Evolutionary conservation across 1,140 invertebrate species (phyloP).

Genomic region (Periplaneta americana): DNA sequence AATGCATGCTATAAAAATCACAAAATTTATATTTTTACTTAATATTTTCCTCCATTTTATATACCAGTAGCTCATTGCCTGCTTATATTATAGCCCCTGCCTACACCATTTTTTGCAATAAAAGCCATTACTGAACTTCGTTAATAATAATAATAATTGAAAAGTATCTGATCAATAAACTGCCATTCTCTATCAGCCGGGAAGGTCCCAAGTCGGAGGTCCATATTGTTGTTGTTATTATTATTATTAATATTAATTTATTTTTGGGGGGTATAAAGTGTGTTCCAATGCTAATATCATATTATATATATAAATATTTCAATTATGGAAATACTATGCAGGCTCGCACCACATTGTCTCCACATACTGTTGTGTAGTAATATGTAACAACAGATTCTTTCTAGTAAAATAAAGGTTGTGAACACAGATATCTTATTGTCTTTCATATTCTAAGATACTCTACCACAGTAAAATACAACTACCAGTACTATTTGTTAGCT

Average conservation of each 20-base stretch:
- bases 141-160: not conserved
- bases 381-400: not conserved
- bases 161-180: not conserved
- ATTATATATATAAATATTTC: not conserved
- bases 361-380: not conserved
- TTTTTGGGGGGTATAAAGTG: not conserved
- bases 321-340: not conserved
- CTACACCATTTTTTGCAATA: not conserved
- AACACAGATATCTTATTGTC: not conserved
- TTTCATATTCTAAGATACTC: no score
- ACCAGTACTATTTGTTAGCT: no score
- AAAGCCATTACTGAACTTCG: no score
- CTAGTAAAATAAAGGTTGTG: not conserved
- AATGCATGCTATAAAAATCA: no score
- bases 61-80: not conserved
- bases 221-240: not conserved
- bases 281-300: not conserved
- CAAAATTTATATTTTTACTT: no score
- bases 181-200: not conserved
- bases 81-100: not conserved
- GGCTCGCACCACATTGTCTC: not conserved
- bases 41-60: no score
- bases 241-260: not conserved
- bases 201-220: not conserved
- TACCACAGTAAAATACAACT: no score